A percentile compares a stretch with the other conserved stretches of the same genome.
Evolutionary conservation across 2,797 vertebrate species (phyloP).

Genomic region (Xenopus petersii): DNA sequence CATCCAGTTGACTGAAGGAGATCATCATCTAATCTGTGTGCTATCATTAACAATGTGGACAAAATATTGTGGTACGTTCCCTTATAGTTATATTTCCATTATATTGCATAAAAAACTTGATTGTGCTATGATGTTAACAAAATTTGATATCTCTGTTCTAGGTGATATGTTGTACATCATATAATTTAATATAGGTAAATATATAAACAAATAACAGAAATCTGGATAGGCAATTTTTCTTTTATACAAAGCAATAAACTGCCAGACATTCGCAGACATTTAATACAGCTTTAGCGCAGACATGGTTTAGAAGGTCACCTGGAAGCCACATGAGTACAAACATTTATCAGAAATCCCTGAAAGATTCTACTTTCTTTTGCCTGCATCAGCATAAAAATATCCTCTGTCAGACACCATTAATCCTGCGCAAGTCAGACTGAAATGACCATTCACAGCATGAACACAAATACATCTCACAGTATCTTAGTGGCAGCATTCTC

Average conservation of each 20-base stretch:
- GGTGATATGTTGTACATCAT: no score
- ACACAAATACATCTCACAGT: slow-evolving; percentile 7
- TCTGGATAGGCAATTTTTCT: no score
- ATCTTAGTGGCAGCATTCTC: not conserved
- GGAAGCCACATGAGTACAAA: slow-evolving; percentile 9
- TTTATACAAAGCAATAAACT: not conserved
- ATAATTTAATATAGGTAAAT: no score
- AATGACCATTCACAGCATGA: slow-evolving; percentile 18
- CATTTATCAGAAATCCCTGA: slow-evolving; percentile 12
- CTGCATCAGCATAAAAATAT: slow-evolving; percentile 25
- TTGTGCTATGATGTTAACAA: no score
- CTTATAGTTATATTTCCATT: no score
- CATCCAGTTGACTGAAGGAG: no score
- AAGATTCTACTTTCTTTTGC: slow-evolving; percentile 13
- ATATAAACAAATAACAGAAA: no score
- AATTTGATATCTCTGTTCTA: no score
- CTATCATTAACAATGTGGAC: no score
- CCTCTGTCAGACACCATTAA: slow-evolving; percentile 30
- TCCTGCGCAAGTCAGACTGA: slow-evolving; percentile 7
- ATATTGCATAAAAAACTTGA: no score
- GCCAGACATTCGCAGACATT: not conserved
- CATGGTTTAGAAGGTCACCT: slow-evolving; percentile 26
- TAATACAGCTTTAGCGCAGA: not conserved
- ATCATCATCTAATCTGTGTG: no score
- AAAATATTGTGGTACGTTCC: no score